These are phyloP conservation scores for Saccopteryx leptura DNA, from an alignment of 2,113 vertebrate species.

Conservation along the genomic window DNA sequence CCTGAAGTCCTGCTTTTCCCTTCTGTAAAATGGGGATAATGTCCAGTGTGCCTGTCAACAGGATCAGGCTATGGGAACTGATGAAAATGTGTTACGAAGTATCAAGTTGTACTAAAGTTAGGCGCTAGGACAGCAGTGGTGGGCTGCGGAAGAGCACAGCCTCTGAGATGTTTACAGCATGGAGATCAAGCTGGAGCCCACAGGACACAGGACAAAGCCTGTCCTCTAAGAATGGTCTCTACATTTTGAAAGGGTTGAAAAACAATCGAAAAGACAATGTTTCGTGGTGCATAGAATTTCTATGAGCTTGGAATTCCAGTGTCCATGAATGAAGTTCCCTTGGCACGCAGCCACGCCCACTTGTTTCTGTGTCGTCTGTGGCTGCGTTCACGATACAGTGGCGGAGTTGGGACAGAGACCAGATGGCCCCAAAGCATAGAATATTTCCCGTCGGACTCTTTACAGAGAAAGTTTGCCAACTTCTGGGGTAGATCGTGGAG, in stretches of 20 bases:
- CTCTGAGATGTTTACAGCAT: background rate
- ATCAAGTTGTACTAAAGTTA: background rate
- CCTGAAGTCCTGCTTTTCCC: constrained; percentile 3
- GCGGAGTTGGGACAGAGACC: background rate
- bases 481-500: background rate
- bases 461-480: background rate
- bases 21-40: background rate
- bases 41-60: background rate
- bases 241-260: background rate
- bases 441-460: background rate
- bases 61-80: background rate
- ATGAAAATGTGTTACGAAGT: background rate
- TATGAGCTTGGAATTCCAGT: background rate
- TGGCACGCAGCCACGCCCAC: background rate
- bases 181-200: background rate
- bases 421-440: background rate
- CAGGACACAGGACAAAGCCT: background rate
- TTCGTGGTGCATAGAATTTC: background rate
- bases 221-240: background rate
- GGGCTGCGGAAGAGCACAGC: background rate
- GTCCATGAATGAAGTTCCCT: background rate
- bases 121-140: no score
- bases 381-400: background rate
- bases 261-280: background rate
- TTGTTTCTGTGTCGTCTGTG: background rate